phyloP scores from a whole-genome alignment of 2,797 vertebrate species.

The Clarias platycephalus region DNA sequence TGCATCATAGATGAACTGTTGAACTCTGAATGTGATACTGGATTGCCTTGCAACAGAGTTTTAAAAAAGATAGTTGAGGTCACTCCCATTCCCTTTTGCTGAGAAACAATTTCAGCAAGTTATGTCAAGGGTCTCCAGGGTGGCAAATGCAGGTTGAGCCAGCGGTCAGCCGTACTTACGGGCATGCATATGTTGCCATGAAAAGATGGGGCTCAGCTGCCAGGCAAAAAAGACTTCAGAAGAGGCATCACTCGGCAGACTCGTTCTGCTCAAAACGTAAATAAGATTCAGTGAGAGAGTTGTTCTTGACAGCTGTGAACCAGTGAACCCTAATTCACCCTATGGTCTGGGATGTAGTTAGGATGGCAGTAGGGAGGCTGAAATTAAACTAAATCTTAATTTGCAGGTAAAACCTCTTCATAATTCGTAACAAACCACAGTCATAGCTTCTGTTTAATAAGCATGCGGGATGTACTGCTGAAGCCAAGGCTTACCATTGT shows the following conservation, averaged over 20 bases:
- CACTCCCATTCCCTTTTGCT: slow-evolving; percentile 40
- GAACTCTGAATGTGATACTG: slow-evolving; percentile 74
- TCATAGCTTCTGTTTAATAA: slow-evolving; percentile 12
- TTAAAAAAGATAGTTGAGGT: slow-evolving; percentile 52
- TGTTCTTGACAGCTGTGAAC: slow-evolving; percentile 76
- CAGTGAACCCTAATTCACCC: slow-evolving; percentile 72
- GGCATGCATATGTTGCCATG: slow-evolving; percentile 63
- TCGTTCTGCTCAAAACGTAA: slow-evolving; percentile 68
- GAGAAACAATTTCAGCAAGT: slow-evolving; percentile 61
- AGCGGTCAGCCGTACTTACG: slow-evolving; percentile 65
- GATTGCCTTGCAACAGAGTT: slow-evolving; percentile 29
- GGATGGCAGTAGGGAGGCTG: slow-evolving; percentile 40
- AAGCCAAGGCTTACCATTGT: neutral
- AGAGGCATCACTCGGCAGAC: slow-evolving; percentile 71
- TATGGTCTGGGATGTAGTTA: slow-evolving; percentile 30
- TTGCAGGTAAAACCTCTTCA: neutral
- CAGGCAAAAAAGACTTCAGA: slow-evolving; percentile 48
- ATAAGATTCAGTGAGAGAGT: slow-evolving; percentile 68
- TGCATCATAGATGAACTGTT: slow-evolving; percentile 69
- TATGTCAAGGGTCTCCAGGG: slow-evolving; percentile 67
- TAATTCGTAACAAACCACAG: slow-evolving; percentile 14
- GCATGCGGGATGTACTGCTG: neutral
- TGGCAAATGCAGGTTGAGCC: slow-evolving; percentile 65
- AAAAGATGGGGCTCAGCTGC: slow-evolving; percentile 77
- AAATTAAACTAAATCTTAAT: slow-evolving; percentile 3